Percentiles rank a stretch among this genome's conserved stretches.
phyloP scores from a whole-genome alignment of 23 tunicate species.

The Styela clava region DNA sequence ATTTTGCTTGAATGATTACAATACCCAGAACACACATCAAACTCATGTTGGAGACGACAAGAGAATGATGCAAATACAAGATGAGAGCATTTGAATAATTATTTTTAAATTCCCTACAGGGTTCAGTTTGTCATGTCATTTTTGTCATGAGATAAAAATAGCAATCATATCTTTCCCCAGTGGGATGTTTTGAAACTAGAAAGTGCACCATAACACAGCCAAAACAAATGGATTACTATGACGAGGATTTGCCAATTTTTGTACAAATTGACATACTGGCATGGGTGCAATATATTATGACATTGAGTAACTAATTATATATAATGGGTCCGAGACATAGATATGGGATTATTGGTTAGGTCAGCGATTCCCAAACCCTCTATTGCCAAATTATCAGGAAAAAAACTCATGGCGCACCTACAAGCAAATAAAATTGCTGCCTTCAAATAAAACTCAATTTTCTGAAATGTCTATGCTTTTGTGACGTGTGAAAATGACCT shows the following conservation, averaged over 20 bases:
- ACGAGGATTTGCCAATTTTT: not conserved
- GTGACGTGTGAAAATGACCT: too few species aligned
- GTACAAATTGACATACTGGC: not conserved
- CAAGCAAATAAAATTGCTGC: too few species aligned
- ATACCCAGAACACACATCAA: not conserved
- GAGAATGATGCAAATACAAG: not conserved
- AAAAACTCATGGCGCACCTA: too few species aligned
- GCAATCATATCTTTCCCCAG: not conserved
- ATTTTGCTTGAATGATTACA: too few species aligned
- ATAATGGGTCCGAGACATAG: too few species aligned
- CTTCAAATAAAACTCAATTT: too few species aligned
- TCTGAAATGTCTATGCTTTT: too few species aligned
- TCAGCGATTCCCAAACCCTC: too few species aligned
- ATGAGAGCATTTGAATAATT: not conserved
- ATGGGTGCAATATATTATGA: not conserved
- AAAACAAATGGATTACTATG: not conserved
- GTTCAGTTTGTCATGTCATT: not conserved
- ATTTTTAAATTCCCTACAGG: not conserved
- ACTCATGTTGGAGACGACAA: not conserved
- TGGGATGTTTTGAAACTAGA: not conserved
- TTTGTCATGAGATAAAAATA: not conserved
- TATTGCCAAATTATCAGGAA: too few species aligned
- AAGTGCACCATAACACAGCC: not conserved
- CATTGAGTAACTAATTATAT: not conserved
- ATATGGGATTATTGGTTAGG: too few species aligned